Conservation (phyloP, 1,140 invertebrate species). For the Papilio polytes region DNA sequence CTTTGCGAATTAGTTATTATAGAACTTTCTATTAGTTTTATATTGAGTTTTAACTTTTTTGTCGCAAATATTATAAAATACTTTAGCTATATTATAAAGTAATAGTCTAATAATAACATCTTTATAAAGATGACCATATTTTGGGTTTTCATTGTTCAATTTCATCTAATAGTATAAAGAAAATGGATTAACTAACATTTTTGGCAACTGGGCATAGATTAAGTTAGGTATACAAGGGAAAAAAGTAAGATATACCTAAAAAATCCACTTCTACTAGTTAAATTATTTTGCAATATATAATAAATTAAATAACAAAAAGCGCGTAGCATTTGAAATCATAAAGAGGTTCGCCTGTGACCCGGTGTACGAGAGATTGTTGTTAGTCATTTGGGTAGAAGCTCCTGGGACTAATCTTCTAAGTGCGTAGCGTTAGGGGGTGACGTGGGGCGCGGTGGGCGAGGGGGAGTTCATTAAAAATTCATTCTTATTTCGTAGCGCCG, state of each 20-base stretch:
- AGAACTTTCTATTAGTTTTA: neutral
- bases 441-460: slow-evolving; percentile 47
- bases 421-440: slow-evolving; percentile 70
- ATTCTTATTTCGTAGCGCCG: slow-evolving; percentile 78
- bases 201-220: too few relatives aligned
- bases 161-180: too few relatives aligned
- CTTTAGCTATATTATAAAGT: neutral
- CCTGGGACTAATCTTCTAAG: slow-evolving; percentile 82
- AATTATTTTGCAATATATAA: neutral
- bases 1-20: too few relatives aligned
- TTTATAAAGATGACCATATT: too few relatives aligned
- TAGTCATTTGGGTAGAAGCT: slow-evolving; percentile 69
- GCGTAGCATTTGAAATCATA: slow-evolving; percentile 22
- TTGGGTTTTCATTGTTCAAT: too few relatives aligned
- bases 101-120: neutral
- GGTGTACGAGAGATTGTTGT: slow-evolving; percentile 56
- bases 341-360: slow-evolving; percentile 54
- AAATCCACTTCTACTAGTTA: neutral
- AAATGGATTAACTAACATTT: too few relatives aligned
- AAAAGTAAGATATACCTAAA: too few relatives aligned
- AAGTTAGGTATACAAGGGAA: too few relatives aligned
- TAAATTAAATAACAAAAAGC: slow-evolving; percentile 42
- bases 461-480: slow-evolving; percentile 81
- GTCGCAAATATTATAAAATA: too few relatives aligned
- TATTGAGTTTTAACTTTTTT: too few relatives aligned